Evolutionary conservation across 2,113 vertebrate genomes (phyloP).

Genomic region (Passer domesticus): DNA sequence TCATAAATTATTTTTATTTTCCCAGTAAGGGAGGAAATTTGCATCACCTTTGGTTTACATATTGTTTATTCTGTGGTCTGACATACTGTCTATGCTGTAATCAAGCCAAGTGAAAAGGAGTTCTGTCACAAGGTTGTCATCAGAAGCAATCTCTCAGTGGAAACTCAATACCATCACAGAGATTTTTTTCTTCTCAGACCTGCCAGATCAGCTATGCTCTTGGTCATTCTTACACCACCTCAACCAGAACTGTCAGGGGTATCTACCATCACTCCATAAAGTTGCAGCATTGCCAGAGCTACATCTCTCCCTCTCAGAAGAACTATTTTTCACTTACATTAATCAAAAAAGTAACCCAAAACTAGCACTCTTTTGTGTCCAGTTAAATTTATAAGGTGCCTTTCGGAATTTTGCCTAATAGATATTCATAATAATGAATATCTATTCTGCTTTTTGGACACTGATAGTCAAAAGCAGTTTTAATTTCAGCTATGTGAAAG

Average conservation of each 20-base stretch:
- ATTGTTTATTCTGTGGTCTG: not conserved
- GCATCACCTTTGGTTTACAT: not conserved
- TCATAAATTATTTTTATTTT: not conserved
- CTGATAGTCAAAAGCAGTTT: not conserved
- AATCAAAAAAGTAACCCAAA: not conserved
- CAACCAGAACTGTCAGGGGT: not conserved
- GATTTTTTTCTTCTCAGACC: not conserved
- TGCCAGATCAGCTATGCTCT: not conserved
- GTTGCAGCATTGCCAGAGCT: not conserved
- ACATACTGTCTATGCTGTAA: not conserved
- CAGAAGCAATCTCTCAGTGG: not conserved
- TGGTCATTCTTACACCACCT: not conserved
- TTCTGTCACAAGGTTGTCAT: not conserved
- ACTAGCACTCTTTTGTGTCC: not conserved
- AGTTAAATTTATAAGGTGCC: not conserved
- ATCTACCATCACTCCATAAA: not conserved
- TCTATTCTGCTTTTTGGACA: not conserved
- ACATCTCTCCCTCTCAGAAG: not conserved
- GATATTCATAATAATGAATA: not conserved
- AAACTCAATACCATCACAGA: not conserved
- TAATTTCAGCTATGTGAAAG: not conserved
- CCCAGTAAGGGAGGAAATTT: not conserved
- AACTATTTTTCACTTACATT: not conserved
- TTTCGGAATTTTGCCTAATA: not conserved
- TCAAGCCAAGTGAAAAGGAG: not conserved